These are phyloP conservation scores for Geopemphigus sp. DNA, from an alignment of 1,140 invertebrate species.

Conservation along the genomic window DNA sequence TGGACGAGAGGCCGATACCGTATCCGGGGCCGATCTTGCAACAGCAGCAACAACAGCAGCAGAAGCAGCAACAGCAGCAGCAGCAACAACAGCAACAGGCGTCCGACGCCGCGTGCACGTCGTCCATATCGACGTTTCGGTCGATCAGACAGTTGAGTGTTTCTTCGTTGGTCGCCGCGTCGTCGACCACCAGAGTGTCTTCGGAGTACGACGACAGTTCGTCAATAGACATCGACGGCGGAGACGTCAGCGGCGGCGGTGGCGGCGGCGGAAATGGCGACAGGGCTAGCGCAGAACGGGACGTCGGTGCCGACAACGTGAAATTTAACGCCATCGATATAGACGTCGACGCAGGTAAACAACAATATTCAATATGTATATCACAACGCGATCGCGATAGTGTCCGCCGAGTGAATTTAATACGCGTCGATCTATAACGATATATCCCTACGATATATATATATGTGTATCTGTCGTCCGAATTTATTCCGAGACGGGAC, in stretches of 20 bases:
- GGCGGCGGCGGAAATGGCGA: background rate
- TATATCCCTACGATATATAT: too few species aligned
- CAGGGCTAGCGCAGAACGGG: background rate
- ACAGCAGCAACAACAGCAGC: too few species aligned
- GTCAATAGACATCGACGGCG: constrained; percentile 28
- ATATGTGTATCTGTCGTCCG: too few species aligned
- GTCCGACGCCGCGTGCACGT: background rate
- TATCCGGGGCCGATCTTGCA: background rate
- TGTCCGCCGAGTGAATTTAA: too few species aligned
- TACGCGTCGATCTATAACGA: too few species aligned
- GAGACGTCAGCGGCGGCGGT: background rate
- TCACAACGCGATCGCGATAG: too few species aligned
- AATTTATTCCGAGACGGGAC: too few species aligned
- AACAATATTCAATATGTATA: background rate
- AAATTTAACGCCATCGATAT: background rate
- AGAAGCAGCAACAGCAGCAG: background rate
- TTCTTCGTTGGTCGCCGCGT: background rate
- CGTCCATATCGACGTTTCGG: background rate
- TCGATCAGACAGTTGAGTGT: background rate
- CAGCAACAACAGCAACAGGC: too few species aligned
- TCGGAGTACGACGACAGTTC: constrained; percentile 27
- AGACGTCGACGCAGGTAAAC: constrained; percentile 48
- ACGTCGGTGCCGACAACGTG: background rate
- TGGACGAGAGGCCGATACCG: constrained; percentile 32
- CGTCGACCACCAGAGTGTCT: background rate